These are phyloP conservation scores for Drosophila bipectinata DNA, from an alignment of 1,140 invertebrate species.

Conservation along the genomic window DNA sequence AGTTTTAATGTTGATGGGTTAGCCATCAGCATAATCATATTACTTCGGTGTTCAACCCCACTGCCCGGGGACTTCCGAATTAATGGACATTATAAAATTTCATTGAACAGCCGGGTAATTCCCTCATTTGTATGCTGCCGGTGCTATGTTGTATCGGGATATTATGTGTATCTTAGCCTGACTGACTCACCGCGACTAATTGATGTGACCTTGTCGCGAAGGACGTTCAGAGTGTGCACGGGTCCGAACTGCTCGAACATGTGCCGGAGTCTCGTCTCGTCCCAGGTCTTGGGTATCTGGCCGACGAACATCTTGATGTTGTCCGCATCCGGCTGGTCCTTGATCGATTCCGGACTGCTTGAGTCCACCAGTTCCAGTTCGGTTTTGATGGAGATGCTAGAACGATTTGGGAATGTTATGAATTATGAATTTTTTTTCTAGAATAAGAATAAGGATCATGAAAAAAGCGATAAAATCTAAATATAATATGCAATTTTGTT, in stretches of 20 bases:
- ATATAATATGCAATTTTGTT: no score
- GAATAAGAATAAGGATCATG: no score
- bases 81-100: constrained; percentile 77
- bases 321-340: constrained; percentile 95
- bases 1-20: constrained; percentile 64
- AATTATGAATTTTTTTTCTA: neutral
- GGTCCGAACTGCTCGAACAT: constrained; percentile 99
- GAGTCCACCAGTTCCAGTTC: constrained; percentile 44
- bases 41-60: constrained; percentile 58
- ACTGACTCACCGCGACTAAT: constrained; percentile 94
- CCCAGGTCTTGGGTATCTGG: constrained; percentile 98
- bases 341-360: constrained; percentile 36
- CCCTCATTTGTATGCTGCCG: constrained; percentile 67
- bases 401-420: neutral
- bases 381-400: constrained; percentile 28
- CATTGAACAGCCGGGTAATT: constrained; percentile 58
- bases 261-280: constrained; percentile 95
- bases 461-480: no score
- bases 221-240: constrained; percentile 98
- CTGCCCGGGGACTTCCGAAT: constrained; percentile 3
- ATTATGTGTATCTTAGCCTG: neutral
- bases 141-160: neutral
- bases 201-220: constrained; percentile 97
- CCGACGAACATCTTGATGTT: constrained; percentile 99
- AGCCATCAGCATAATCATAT: constrained; percentile 72